Base-by-base conservation (phyloP, 1,140 invertebrate species). In the Scaptomyza graminum region DNA sequence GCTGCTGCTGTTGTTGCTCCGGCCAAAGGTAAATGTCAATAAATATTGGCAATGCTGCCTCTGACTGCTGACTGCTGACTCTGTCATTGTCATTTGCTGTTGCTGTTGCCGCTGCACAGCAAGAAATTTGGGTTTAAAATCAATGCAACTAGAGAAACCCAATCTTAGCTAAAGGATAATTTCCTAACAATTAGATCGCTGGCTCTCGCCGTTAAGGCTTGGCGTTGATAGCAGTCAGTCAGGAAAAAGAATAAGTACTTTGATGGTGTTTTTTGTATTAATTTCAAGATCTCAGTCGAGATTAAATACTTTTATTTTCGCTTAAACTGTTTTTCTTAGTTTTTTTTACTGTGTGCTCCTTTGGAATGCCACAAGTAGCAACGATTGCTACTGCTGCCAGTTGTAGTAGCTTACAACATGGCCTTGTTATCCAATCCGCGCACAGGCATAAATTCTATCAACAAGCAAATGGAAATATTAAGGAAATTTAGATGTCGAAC, bases 391-490 rank as follows among this genome's bases (percentile, higher is more conserved):
- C 34, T 39, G 31, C 13, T 54, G 39, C 5, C 18, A 25, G 16
- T 22, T 22, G 5, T 6, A 12, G 62, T 52, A 28, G 60, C 16
- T 16, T 64, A 12, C 13, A 44, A 13, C 31, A 1, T 41, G 43
- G 39, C 49, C 49, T 47, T 64, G 50, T 70, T 59, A 56, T 15
- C 28, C 50, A 63, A 60, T 50, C 50, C 69, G 52, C 15, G 65
- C 67, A 51, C 63, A 59, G 60, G 64, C 78, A 87, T 87, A 87
- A 87, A 87, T 87, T 87, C 78, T 76, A 78, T 78, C 77, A 81
- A 74, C 66, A 71, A 83, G 76, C 68, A 85, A 84, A 85, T 84
- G 80, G 80, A 87, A 87, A 82, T 85, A 85, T 85, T 78, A 81
- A 78, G 74, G 56, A 85, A 85, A 87, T 85, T 84, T 84, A 85